Evolutionary conservation across 2,888 invertebrate species (phyloP), one percentile per base, ranked within the genome.

Genomic region (Linnaemya tessellans): DNA sequence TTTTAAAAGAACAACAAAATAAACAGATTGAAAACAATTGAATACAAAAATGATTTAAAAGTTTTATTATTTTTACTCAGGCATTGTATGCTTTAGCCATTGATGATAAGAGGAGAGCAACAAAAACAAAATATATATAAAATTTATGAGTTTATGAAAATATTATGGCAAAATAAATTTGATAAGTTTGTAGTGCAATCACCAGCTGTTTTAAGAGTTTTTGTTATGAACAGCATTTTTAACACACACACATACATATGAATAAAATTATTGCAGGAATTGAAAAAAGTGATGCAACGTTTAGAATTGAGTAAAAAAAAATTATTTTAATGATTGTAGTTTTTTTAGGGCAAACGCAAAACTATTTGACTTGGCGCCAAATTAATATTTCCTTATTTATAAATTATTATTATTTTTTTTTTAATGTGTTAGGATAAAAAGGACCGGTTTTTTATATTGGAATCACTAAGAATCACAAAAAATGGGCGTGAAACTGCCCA

Each of bases 131-230:
- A n/a, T n/a, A n/a, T n/a, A 11, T 5, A 18, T 60, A 38, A 49
- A 65, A 65, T 18, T 25, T 49, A 65, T 65, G 30, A 49, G 46
- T 46, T 65, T 49, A 49, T 46, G 15, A 46, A 30, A n/a, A 46
- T 18, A 65, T 46, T 49, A 49, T 43, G 15, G 65, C 9, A 65
- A 49, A 46, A 65, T 15, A 46, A 65, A 49, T 64, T 64, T 64
- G 22, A 64, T 64, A 43, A 64, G 20, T 64, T 64, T 41, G 15
- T 20, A 41, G 25, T 46, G 43, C 43, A 65, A 46, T 65, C 64
- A 65, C 46, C 43, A 65, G 46, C 64, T 65, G 46, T 41, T 41
- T 64, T 2, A n/a, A 43, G 13, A 65, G 13, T 43, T 65, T 41
- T 22, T 15, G 13, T 30, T 30, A 30, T 58, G 2, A 58, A 58